Evolutionary conservation across 2,113 vertebrate genomes (phyloP).

Genomic region (Astur gentilis): DNA sequence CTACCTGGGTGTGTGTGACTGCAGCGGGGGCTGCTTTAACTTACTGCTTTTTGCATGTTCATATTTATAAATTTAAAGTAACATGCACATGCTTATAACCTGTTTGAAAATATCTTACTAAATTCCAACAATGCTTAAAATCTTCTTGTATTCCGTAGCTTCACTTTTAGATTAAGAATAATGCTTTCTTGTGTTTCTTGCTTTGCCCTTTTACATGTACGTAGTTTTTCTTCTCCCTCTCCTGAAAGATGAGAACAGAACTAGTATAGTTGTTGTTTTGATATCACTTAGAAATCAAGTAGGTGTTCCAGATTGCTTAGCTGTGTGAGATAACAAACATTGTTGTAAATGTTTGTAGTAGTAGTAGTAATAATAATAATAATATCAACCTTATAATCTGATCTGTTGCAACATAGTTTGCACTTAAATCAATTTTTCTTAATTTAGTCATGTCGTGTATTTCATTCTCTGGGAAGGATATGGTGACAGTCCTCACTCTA

Average conservation of each 20-base stretch:
- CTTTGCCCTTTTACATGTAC: neutral
- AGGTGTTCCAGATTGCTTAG: neutral
- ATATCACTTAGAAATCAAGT: neutral
- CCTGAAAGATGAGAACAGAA: neutral
- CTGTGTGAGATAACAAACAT: neutral
- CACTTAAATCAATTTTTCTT: neutral
- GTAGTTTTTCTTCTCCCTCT: neutral
- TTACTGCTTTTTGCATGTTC: conserved; percentile 60
- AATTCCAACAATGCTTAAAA: neutral
- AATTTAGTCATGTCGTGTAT: neutral
- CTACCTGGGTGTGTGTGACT: conserved; percentile 99
- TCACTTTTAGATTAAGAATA: neutral
- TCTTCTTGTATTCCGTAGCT: neutral
- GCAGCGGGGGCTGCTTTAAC: conserved; percentile 85
- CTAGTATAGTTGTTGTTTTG: neutral
- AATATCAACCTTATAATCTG: neutral
- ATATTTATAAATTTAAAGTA: neutral
- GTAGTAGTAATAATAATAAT: too few species aligned
- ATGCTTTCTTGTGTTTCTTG: neutral
- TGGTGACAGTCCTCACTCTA: neutral
- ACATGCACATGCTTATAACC: neutral
- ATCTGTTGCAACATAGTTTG: neutral
- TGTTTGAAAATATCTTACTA: neutral
- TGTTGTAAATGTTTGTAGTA: neutral
- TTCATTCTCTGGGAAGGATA: neutral